Conservation (phyloP, 2,888 invertebrate species). For the Leptinotarsa haldemani region DNA sequence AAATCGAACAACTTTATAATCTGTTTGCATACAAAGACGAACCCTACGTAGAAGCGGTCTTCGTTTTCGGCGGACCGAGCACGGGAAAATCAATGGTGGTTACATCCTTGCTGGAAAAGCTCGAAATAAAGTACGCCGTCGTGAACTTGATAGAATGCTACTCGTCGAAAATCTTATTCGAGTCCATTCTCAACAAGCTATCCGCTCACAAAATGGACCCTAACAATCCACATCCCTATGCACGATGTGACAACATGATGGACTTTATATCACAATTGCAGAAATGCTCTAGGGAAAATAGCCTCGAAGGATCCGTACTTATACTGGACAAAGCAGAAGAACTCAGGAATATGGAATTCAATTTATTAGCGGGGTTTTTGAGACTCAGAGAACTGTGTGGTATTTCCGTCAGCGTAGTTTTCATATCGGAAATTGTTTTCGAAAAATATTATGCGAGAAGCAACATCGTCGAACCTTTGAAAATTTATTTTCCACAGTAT, state of each 20-base stretch:
- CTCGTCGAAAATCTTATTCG: conserved; percentile 79
- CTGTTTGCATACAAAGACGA: conserved; percentile 70
- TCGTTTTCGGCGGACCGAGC: conserved; percentile 84
- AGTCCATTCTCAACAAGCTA: conserved; percentile 77
- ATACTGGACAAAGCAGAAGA: conserved; percentile 86
- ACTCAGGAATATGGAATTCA: conserved; percentile 79
- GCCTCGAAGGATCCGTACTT: conserved; percentile 72
- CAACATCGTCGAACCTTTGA: conserved; percentile 78
- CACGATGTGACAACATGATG: conserved; percentile 77
- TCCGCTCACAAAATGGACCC: conserved; percentile 63
- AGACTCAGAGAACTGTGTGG: conserved; percentile 79
- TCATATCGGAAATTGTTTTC: conserved; percentile 82
- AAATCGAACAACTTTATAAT: conserved; percentile 61
- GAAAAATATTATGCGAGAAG: conserved; percentile 82
- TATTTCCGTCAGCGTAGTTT: conserved; percentile 79
- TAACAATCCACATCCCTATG: conserved; percentile 61
- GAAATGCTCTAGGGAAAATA: conserved; percentile 49
- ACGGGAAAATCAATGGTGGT: conserved; percentile 85
- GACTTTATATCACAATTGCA: conserved; percentile 70
- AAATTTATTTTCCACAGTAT: conserved; percentile 84
- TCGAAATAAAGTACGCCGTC: conserved; percentile 72
- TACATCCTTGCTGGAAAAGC: conserved; percentile 70
- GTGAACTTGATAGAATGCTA: conserved; percentile 89
- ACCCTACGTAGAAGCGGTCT: conserved; percentile 76
- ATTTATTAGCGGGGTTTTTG: conserved; percentile 78